Evolutionary conservation across 2,888 invertebrate genomes (phyloP), one percentile per base, ranked within the genome.

Genomic region (Oscheius sp.): DNA sequence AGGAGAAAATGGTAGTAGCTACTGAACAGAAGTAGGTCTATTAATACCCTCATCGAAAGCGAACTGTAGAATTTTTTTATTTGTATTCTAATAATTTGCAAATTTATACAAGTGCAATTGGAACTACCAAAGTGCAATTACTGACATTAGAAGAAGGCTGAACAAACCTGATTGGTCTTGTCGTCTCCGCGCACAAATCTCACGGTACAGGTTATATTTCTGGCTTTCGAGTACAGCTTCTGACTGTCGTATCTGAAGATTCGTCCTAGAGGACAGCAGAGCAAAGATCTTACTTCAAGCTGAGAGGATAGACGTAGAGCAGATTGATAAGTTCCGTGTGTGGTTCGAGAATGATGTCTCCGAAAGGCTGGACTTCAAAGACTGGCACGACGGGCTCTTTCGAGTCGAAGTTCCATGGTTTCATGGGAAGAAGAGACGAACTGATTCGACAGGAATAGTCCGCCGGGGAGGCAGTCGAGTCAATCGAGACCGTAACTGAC

Each of bases 131-230:
- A 21, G 21, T 21, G 21, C 21, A 21, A 21, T 21, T 21, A 21
- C 21, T 21, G 21, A 21, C 21, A 21, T 21, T 21, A 21, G 21
- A 21, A 21, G 21, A 21, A 21, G 21, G 21, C 21, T 21, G 21
- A 90, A 90, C 91, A 96, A 96, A 73, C 73, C 58, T 79, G 74
- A 59, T 79, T 77, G 4, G 79, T 79, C 90, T 96, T 66, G n/a
- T 84, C 80, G 13, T 79, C 80, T 21, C 81, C 82, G 37, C 81
- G 95, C 79, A 94, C 92, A 76, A 98, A 90, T 90, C 97, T 96
- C 13, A 97, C 92, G 47, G 94, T 92, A 86, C 96, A 96, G 0
- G 95, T 94, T 77, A 98, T 95, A 90, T 99, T 98, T 88, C 98
- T 92, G 0, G 98, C 97, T 90, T 91, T 88, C 32, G 85, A 87